These are phyloP conservation scores for Drosophila pegasa DNA, from an alignment of 2,888 invertebrate genomes.

Conservation along the genomic window DNA sequence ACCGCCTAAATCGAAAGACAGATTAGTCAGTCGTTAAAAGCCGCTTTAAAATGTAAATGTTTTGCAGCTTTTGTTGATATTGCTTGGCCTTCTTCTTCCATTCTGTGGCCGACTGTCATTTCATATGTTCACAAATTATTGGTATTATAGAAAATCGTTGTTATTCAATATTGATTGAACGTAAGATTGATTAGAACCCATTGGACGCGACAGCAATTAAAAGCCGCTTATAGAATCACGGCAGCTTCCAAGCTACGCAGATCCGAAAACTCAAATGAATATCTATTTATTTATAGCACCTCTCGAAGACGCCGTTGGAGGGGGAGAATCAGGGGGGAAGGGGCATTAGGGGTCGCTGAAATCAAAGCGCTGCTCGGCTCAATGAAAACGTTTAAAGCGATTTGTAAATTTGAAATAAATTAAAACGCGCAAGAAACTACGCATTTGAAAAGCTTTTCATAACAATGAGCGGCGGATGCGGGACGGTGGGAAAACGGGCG, in stretches of 20 bases:
- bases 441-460: slow-evolving; percentile 62
- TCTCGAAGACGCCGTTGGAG: neutral
- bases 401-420: slow-evolving; percentile 67
- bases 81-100: neutral
- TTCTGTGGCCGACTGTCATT: slow-evolving; percentile 8
- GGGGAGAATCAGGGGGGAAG: neutral
- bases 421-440: slow-evolving; percentile 69
- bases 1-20: neutral
- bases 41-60: slow-evolving; percentile 1
- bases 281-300: slow-evolving; percentile 56
- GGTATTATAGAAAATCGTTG: slow-evolving; percentile 11
- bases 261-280: slow-evolving; percentile 34
- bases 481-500: slow-evolving; percentile 8
- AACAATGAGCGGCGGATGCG: slow-evolving; percentile 39
- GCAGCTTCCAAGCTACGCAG: slow-evolving; percentile 71
- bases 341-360: slow-evolving; percentile 38
- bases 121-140: slow-evolving; percentile 15
- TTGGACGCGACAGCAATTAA: slow-evolving; percentile 67
- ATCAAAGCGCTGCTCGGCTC: slow-evolving; percentile 71
- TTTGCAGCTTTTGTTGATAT: neutral
- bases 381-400: slow-evolving; percentile 72
- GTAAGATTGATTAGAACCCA: slow-evolving; percentile 65
- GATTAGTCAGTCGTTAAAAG: neutral
- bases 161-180: slow-evolving; percentile 42
- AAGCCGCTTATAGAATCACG: slow-evolving; percentile 64